Base-by-base conservation (phyloP, 2,113 vertebrate species). In the Gavia stellata region DNA sequence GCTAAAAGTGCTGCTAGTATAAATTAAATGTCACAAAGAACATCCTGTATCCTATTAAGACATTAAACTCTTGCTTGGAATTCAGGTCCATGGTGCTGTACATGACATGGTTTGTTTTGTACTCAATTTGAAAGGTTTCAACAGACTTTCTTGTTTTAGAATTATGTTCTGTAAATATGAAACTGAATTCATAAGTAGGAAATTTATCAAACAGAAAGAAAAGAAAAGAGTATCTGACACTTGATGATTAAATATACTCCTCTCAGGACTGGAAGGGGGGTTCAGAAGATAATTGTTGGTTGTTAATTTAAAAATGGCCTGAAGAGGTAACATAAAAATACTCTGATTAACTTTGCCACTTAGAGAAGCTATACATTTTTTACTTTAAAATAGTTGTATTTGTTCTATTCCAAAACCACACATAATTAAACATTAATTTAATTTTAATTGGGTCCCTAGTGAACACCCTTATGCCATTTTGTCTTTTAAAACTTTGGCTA, bases 381-480 rank as follows among this genome's bases (percentile, higher is more conserved):
- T 52, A 71, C 26, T 92, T 81, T 63, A 84, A 79, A 90, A 81
- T 56, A 52, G 31, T 86, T 86, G n/a, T 45, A 74, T 88, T 92
- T 92, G 34, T 91, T 93, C 77, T 91, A 10, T 81, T 87, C 23
- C 9, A 81, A 88, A 80, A 81, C 9, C 0, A 2, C 21, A 81
- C 5, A 31, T 86, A 92, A 93, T 94, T 96, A 94, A 95, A 88
- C 36, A 92, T 83, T 44, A 63, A 88, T 81, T 94, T 75, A 65
- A 71, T 73, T 96, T 92, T 93, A 96, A 93, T 88, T 94, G 65
- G 1, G 1, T 80, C 94, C 68, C 83, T 56, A 71, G 55, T 72
- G 80, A 92, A 89, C 28, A 88, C 3, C 34, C 25, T 5, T 68
- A 47, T 67, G 75, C 11, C 21, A 72, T 94, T 93, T 71, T 75